Conservation (phyloP, 2,888 invertebrate species). For the Smittia aterrima region DNA sequence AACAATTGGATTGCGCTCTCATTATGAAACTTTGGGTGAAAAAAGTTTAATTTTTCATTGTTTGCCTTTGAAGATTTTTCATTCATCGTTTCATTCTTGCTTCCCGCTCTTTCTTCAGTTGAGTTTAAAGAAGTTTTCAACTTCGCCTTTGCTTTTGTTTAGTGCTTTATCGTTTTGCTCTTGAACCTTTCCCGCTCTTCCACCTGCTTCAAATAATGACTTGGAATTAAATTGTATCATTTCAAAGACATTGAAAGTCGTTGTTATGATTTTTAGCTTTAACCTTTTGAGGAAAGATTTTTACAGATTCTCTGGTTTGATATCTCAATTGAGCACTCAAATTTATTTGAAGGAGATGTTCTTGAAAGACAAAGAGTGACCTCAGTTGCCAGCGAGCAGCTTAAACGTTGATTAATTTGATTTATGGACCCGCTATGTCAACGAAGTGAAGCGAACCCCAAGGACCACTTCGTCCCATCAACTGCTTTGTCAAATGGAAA, state of each 20-base stretch:
- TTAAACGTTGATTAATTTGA: no score
- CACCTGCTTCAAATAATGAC: not conserved
- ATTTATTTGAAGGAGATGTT: no score
- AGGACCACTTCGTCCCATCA: not conserved
- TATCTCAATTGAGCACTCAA: no score
- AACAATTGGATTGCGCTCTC: not conserved
- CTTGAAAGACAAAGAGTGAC: no score
- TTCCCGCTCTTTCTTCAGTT: not conserved
- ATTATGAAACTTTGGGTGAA: not conserved
- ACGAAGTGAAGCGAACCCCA: no score
- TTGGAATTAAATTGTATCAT: slow-evolving; percentile 19
- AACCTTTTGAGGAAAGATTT: not conserved
- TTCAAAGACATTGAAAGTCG: not conserved
- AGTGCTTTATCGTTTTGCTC: slow-evolving; percentile 12
- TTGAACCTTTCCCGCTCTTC: not conserved
- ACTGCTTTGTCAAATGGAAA: slow-evolving; percentile 29
- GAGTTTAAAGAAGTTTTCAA: not conserved
- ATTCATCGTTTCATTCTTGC: not conserved
- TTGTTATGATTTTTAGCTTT: not conserved
- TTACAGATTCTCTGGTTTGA: not conserved
- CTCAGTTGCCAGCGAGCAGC: no score
- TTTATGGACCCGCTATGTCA: no score
- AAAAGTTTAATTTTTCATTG: not conserved
- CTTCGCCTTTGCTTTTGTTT: not conserved
- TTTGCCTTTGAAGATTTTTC: not conserved